Base-by-base conservation (phyloP, 2,797 vertebrate species). In the Onychomys torridus region DNA sequence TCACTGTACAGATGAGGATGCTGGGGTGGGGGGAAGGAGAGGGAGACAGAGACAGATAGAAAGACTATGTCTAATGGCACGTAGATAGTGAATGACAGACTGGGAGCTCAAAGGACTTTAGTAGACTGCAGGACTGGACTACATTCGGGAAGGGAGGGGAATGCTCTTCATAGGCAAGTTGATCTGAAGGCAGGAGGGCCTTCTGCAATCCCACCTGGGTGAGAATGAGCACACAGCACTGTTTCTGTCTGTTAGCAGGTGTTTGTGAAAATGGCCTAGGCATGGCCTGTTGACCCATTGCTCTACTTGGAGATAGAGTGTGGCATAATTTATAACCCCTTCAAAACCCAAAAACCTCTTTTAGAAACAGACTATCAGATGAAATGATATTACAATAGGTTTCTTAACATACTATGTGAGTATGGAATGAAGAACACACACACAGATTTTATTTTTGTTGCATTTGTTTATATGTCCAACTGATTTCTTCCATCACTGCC, bases 391-490 rank as follows among this genome's bases (percentile, higher is more conserved):
- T 32, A 88, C 82, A 94, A 25, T 90, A 16, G 85, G 76, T 97
- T 97, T 97, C 89, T 97, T 96, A 81, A 75, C 94, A 82, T n/a
- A 19, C 27, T 40, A 17, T 96, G n/a, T 96, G 94, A 94, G 96
- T 52, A 57, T 27, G 25, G 46, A 90, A 61, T n/a, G 8, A 40
- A 67, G 9, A 34, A 92, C 29, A 81, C 11, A 57, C 1, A 59
- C 5, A 87, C 32, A 75, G 2, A 46, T 77, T 77, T 63, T 11
- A 13, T 21, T 55, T 29, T 0, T 32, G 55, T 95, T n/a, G 79
- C 49, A 23, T 71, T 83, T 37, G 27, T 87, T 86, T 97, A 63
- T 82, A 25, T 0, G 1, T 93, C 84, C 2, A 11, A 67, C 43
- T 91, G 16, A 81, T 95, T 96, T 93, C 34, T 59, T 67, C 43